phyloP scores from a whole-genome alignment of 1,140 invertebrate genomes.

The Halictus rubicundus region DNA sequence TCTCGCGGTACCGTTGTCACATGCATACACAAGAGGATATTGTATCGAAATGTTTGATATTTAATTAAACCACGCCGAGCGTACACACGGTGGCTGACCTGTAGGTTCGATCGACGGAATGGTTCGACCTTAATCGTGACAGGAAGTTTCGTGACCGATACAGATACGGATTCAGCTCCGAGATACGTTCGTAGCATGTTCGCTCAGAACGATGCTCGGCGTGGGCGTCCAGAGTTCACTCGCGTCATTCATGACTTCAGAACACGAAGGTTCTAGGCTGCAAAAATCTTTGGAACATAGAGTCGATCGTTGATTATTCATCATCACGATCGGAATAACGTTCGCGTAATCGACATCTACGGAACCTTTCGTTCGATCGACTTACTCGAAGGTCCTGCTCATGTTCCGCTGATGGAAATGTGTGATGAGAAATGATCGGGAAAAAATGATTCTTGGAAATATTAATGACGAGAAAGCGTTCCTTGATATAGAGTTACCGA shows the following conservation, averaged over 20 bases:
- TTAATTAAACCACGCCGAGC: not conserved
- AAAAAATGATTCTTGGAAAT: too few relatives aligned
- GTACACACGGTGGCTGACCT: conserved; percentile 1
- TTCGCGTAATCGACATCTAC: not conserved
- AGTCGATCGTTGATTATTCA: conserved; percentile 44
- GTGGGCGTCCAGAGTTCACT: conserved; percentile 46
- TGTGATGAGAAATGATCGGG: too few relatives aligned
- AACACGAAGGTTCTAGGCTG: conserved; percentile 18
- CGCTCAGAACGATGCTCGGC: conserved; percentile 20
- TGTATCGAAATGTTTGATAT: not conserved
- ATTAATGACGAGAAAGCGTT: too few relatives aligned
- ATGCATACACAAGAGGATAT: not conserved
- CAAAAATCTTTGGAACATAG: conserved; percentile 28
- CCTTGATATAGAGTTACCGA: too few relatives aligned
- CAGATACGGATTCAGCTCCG: conserved; percentile 49
- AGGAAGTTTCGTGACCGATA: conserved; percentile 47
- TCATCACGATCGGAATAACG: conserved; percentile 16
- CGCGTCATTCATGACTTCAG: conserved; percentile 46
- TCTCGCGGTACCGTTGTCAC: too few relatives aligned
- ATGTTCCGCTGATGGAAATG: too few relatives aligned
- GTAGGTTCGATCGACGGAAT: not conserved
- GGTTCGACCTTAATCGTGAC: conserved; percentile 28
- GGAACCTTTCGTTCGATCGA: too few relatives aligned
- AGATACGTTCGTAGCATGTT: conserved; percentile 23
- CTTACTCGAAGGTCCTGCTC: too few relatives aligned